Evolutionary conservation across 2,888 invertebrate genomes (phyloP).

Genomic region (Galeruca laticollis): DNA sequence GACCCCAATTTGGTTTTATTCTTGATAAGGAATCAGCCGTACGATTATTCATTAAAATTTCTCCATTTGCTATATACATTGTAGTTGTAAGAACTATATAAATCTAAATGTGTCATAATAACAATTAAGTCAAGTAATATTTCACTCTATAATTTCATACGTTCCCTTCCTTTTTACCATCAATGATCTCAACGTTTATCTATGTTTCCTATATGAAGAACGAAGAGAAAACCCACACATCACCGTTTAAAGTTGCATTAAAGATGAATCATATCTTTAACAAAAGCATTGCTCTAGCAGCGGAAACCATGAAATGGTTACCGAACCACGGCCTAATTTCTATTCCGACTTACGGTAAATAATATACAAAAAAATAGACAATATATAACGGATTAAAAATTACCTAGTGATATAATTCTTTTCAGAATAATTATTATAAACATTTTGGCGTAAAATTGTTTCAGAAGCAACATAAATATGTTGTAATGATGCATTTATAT

Average conservation of each 20-base stretch:
- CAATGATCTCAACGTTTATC: too few relatives aligned
- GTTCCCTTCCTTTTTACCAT: too few relatives aligned
- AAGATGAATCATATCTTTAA: background rate
- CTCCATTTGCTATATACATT: too few relatives aligned
- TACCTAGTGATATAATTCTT: background rate
- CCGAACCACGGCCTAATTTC: background rate
- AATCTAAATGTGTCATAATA: too few relatives aligned
- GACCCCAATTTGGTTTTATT: too few relatives aligned
- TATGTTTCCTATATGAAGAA: too few relatives aligned
- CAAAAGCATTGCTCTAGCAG: background rate
- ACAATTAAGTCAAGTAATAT: too few relatives aligned
- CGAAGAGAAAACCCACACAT: background rate
- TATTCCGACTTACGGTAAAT: background rate
- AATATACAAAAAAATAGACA: background rate
- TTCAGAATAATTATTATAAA: background rate
- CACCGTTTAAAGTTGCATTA: background rate
- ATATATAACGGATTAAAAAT: background rate
- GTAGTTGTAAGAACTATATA: too few relatives aligned
- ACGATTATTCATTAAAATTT: too few relatives aligned
- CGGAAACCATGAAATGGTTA: slow-evolving; percentile 1
- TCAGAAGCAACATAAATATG: background rate
- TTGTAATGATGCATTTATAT: too few relatives aligned
- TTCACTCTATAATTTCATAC: too few relatives aligned
- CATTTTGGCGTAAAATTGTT: background rate
- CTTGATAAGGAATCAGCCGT: too few relatives aligned